Base-by-base conservation (phyloP, 2,888 invertebrate species). In the Ochropleura leucogaster region DNA sequence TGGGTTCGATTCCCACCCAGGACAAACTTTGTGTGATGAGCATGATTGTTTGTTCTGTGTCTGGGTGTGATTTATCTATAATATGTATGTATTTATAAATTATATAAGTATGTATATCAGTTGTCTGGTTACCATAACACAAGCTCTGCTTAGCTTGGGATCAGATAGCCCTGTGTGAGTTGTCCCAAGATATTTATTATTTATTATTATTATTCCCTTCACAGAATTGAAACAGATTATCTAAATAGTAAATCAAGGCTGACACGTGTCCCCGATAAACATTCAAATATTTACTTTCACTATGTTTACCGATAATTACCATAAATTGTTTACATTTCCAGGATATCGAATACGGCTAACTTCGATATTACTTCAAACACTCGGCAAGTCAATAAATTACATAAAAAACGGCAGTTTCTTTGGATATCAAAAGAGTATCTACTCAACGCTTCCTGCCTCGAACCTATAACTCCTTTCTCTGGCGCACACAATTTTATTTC, bases 401-500 rank as follows among this genome's bases (percentile, higher is more conserved):
- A 89, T 89, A 85, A 88, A 88, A 88, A 86, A 83, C 84, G 82
- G 76, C 82, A 80, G 82, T 88, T 87, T 77, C 82, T 87, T 81
- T 70, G 73, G 79, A 91, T 91, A 91, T 90, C 90, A 90, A 91
- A 91, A 88, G 90, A 86, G 84, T 87, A 89, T 87, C 85, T 86
- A 86, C 86, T 87, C 86, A 88, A 85, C 87, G 87, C 88, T 90
- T 91, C 90, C 89, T 91, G 90, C 83, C 84, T 84, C 85, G 74
- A 78, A 86, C 89, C 89, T 89, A 89, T 90, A 91, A 91, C 90
- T 92, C 91, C 91, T 93, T 92, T 90, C 92, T 92, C 92, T 90
- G 93, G 93, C 92, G 91, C 91, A 93, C 90, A 93, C 92, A 92
- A 90, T 95, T 95, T 95, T 95, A 95, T 95, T 94, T 94, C 92